Evolutionary conservation across 1,140 invertebrate species (phyloP), one percentile per base, ranked within the genome.

Genomic region (Drosophila mauritiana): DNA sequence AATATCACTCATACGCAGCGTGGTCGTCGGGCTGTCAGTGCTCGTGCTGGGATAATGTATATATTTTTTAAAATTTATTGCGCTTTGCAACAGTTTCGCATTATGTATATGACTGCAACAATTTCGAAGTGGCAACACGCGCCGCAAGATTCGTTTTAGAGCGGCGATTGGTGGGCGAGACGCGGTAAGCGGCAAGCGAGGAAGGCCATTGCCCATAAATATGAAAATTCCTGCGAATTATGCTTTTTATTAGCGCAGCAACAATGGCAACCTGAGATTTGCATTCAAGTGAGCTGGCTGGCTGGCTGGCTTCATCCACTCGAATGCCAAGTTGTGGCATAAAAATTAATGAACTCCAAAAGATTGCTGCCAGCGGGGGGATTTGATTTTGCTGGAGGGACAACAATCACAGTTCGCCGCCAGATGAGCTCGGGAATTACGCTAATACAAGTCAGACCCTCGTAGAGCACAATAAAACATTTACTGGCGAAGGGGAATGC

Each of bases 281-380:
- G 82, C 82, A 81, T 80, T 81, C 49, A 53, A 64, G 45, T 74
- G 63, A 77, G 69, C 49, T 59, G 51, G 46, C 62, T 27, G 17
- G 17, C 17, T 45, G 36, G 45, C 11, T 1, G 15, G 12, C 13
- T 22, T 53, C 43, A 39, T 36, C 56, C 58, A 58, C 70, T 76
- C 52, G 48, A 52, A 63, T 54, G 68, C 79, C 78, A 86, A 86
- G 53, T 81, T 78, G 68, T 57, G 68, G 58, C 78, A 85, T 85
- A 55, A 86, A 84, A 86, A 86, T 86, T 86, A 85, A 86, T 82
- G 81, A 81, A 78, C 82, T 86, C 69, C 82, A 74, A 69, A 58
- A 69, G 52, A 58, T 59, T 78, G 73, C 72, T 45, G 45, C 13
- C 10, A 34, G 3, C 12, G 15, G n/a, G 10, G 10, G 43, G 34